Evolutionary conservation across 2,888 invertebrate species (phyloP), one percentile per base, ranked within the genome.

Genomic region (Trichogramma evanescens): DNA sequence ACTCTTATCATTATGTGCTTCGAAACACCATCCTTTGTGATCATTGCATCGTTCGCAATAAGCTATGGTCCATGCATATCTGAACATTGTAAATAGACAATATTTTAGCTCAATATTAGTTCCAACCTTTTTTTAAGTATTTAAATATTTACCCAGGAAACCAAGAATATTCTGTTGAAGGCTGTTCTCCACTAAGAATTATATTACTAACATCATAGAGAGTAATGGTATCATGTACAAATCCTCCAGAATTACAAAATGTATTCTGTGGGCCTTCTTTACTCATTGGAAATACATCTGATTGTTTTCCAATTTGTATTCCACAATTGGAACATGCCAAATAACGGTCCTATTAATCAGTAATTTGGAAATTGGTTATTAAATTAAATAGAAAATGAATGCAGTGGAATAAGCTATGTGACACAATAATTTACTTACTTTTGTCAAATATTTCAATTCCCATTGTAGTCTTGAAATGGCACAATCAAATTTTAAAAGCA

Each of bases 11-110:
- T 80, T 75, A 5, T 80, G 80, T 0, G 88, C 86, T n/a, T 84
- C 86, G 72, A 91, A 93, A 69, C 83, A 82, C 93, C 93, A 93
- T 3, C 93, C 93, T 68, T 91, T 80, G 73, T 93, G 92, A 50
- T 78, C 80, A 50, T 78, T 74, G 73, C 93, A 93, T 38, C 78
- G 73, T 56, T 78, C 78, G 72, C 93, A 93, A 61, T 84, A 81
- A 44, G 86, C 85, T 56, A 91, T 88, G 42, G 86, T 88, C 93
- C 93, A 93, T 5, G 87, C 85, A 73, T 91, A 93, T 40, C 90
- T 89, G 72, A 50, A 56, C 62, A 52, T 5, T 6, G 9, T 48
- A 13, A 13, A 51, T 3, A 53, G n/a, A 43, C 6, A 9, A 2
- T 26, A 10, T 54, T 49, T 42, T 40, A 48, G 9, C 45, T 54